These are phyloP conservation scores for Torymus auratus DNA, from an alignment of 2,888 invertebrate species.

Conservation along the genomic window DNA sequence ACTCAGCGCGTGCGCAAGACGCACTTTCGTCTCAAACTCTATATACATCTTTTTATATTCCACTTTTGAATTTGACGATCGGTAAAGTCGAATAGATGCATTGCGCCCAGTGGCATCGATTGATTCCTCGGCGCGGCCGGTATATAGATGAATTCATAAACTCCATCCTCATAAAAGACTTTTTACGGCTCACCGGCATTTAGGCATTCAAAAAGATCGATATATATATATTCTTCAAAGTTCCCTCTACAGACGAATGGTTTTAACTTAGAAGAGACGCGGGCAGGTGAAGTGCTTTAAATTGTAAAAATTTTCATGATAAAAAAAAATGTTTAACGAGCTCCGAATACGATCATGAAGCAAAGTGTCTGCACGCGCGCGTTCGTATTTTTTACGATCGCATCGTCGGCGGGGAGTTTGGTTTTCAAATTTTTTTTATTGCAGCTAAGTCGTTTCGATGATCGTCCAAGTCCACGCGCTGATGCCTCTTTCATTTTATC, in stretches of 20 bases:
- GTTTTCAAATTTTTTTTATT: slow-evolving; percentile 1
- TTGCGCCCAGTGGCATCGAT: too few species aligned
- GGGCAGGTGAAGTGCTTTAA: slow-evolving; percentile 5
- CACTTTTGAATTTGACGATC: too few species aligned
- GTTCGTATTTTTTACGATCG: slow-evolving; percentile 3
- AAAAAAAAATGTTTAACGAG: slow-evolving; percentile 25
- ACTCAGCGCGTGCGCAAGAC: too few species aligned
- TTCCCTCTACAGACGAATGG: too few species aligned
- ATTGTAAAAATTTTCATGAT: slow-evolving; percentile 10
- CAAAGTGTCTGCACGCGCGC: not conserved
- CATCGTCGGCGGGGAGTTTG: not conserved
- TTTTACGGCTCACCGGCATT: not conserved
- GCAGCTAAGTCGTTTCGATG: not conserved
- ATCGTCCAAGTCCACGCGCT: not conserved
- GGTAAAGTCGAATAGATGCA: too few species aligned
- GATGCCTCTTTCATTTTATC: too few species aligned
- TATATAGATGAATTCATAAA: slow-evolving; percentile 3
- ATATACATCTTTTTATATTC: not conserved
- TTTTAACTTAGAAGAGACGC: too few species aligned
- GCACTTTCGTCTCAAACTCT: too few species aligned
- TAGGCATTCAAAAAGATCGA: not conserved
- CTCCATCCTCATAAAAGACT: not conserved
- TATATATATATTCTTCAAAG: not conserved
- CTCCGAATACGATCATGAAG: not conserved
- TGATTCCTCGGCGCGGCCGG: not conserved